A percentile compares a stretch with the other conserved stretches of the same genome.
Evolutionary conservation across 2,888 invertebrate species (phyloP).

Genomic region (Drosophila kanekoi): DNA sequence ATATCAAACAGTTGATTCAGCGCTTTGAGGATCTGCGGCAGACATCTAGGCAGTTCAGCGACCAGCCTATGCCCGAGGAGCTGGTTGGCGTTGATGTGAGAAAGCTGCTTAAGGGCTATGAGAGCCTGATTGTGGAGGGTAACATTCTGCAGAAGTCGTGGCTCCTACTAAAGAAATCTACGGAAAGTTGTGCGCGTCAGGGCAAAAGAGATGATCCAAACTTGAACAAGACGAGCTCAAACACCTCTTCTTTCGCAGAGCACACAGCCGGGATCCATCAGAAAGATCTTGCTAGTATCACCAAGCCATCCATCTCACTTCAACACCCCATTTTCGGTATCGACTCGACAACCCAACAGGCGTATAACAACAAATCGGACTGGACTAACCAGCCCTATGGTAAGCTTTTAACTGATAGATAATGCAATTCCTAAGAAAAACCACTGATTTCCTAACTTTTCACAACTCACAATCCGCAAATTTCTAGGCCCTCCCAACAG

Average conservation of each 20-base stretch:
- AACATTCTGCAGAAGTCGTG: conserved; percentile 57
- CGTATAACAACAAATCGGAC: neutral
- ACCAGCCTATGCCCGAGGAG: conserved; percentile 59
- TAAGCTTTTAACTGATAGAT: conserved; percentile 1
- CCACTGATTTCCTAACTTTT: neutral
- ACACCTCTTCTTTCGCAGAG: conserved; percentile 51
- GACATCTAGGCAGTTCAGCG: conserved; percentile 57
- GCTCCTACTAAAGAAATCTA: conserved; percentile 50
- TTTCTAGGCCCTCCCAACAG: conserved; percentile 34
- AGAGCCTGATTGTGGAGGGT: conserved; percentile 60
- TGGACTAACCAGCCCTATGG: neutral
- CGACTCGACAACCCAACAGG: neutral
- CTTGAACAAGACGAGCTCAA: conserved; percentile 44
- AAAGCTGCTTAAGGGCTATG: conserved; percentile 58
- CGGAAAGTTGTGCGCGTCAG: conserved; percentile 58
- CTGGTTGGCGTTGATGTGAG: conserved; percentile 60
- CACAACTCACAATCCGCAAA: neutral
- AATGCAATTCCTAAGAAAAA: neutral
- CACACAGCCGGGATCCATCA: neutral
- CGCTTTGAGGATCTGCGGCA: conserved; percentile 65
- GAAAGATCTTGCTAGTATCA: neutral
- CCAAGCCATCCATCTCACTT: neutral
- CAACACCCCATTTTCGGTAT: neutral
- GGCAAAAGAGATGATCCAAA: conserved; percentile 18
- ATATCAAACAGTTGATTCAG: conserved; percentile 55